Evolutionary conservation across 23 tunicate species (phyloP), one percentile per base, ranked within the genome.

Genomic region (Ciona savignyi): DNA sequence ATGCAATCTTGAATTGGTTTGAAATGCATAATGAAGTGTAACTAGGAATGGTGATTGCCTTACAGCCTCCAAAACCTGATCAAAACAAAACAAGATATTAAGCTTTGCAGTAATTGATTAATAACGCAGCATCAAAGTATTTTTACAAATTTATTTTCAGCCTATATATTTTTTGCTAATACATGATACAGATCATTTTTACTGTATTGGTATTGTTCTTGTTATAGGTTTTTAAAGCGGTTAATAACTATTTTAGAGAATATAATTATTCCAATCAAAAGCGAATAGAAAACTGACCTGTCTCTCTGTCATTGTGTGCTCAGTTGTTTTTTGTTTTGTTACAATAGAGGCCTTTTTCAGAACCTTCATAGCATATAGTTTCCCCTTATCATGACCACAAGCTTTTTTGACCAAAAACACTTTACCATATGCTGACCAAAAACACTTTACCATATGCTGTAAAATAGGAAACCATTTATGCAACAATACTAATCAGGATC

Each of bases 271-370:
- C 15, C 61, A 22, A 65, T 65, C 25, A 65, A 15, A 19, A 65
- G 24, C 69, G 23, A 23, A 21, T 6, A 68, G 33, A 68, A 15
- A 33, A 35, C 71, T 30, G 23, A 89, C 96, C 75, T 89, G 96
- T 89, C 96, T 83, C 56, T 89, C 96, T 1, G 96, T 89, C 86
- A 89, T 89, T 60, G 96, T 89, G 73, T 89, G 96, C 65, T 89
- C 96, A 27, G 88, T 65, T 1, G 96, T 89, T 35, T 89, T 89
- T 2, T 89, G 96, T 73, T 90, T 90, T 21, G 84, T 77, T 30
- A 79, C 77, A 35, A 90, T 90, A 3, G 85, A 68, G 34, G 97
- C 97, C 70, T 90, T 90, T 68, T 90, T 90, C 62, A 90, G 62
- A 21, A 90, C 97, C 42, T 90, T 90, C 97, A 90, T 90, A 22